Evolutionary conservation across 2,113 vertebrate species (phyloP).

Genomic region (Anoura caudifer): DNA sequence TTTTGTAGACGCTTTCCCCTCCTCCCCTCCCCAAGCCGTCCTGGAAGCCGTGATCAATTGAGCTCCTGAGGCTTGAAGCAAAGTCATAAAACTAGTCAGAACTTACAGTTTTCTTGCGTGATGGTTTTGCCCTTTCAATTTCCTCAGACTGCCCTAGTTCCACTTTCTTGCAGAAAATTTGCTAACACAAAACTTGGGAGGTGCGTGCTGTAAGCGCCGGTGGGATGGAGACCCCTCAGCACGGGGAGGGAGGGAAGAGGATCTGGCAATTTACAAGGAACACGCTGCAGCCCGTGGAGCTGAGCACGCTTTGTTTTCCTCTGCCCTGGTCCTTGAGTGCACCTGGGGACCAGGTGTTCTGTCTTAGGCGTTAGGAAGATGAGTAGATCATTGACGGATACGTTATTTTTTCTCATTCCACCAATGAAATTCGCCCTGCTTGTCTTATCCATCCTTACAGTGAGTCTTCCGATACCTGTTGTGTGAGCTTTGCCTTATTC

Average conservation of each 20-base stretch:
- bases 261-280: background rate
- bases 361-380: background rate
- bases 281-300: rapidly evolving
- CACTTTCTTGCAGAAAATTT: background rate
- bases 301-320: background rate
- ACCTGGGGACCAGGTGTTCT: background rate
- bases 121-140: conserved; percentile 65
- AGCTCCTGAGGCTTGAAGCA: conserved; percentile 55
- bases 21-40: conserved; percentile 67
- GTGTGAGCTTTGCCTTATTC: rapidly evolving
- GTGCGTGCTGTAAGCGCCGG: background rate
- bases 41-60: conserved; percentile 46
- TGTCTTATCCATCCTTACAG: background rate
- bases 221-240: background rate
- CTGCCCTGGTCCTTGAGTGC: background rate
- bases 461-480: rapidly evolving
- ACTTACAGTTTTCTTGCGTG: conserved; percentile 59
- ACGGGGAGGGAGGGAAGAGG: background rate
- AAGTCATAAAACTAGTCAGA: conserved; percentile 77
- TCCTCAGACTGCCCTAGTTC: conserved; percentile 51
- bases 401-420: background rate
- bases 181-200: conserved; percentile 24
- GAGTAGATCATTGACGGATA: background rate
- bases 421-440: background rate
- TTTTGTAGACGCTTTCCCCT: background rate